Evolutionary conservation across 2,113 vertebrate genomes (phyloP).

Genomic region (Gambusia holbrooki): DNA sequence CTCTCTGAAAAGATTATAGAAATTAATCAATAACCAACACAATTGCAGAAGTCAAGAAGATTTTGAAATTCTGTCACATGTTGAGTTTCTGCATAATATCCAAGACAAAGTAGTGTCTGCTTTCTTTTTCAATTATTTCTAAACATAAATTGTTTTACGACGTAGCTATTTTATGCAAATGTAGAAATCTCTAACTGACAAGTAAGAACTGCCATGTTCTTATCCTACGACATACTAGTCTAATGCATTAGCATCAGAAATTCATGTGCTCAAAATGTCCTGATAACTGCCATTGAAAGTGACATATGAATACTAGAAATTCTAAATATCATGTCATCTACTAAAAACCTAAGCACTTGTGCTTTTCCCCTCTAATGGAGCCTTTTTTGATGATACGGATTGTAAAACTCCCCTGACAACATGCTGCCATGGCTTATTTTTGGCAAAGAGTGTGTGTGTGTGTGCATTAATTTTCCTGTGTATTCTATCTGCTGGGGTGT

Average conservation of each 20-base stretch:
- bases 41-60: background rate
- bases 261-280: conserved; percentile 30
- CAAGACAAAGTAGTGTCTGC: background rate
- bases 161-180: conserved; percentile 37
- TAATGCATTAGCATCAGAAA: conserved; percentile 23
- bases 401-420: conserved; percentile 63
- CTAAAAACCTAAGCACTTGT: conserved; percentile 43
- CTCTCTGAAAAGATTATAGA: background rate
- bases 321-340: conserved; percentile 40
- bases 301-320: conserved; percentile 51
- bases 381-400: conserved; percentile 65
- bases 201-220: background rate
- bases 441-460: conserved; percentile 67
- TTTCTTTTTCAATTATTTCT: conserved; percentile 43
- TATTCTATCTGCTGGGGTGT: conserved; percentile 67
- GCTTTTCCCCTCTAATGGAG: conserved; percentile 6
- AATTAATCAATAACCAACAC: background rate
- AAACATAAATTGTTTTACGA: conserved; percentile 40
- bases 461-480: conserved; percentile 74
- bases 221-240: conserved; percentile 21
- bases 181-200: background rate
- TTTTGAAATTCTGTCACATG: background rate
- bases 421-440: conserved; percentile 73
- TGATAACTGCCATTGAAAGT: conserved; percentile 20
- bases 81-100: no score